Evolutionary conservation across 2,113 vertebrate genomes (phyloP).

Genomic region (Prionailurus viverrinus): DNA sequence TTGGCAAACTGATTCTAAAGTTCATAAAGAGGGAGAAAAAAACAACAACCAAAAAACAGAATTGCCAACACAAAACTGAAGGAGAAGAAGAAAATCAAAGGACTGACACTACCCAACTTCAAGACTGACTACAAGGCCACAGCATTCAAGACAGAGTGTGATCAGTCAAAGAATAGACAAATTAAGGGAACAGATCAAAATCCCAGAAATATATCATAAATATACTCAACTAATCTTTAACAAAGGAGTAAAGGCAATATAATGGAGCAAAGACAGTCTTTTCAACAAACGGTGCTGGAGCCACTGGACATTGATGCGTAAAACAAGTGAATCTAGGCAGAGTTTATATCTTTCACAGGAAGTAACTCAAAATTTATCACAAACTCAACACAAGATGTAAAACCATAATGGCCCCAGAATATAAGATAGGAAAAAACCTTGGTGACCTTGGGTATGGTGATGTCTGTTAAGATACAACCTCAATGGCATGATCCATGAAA

Average conservation of each 20-base stretch:
- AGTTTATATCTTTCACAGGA: not conserved
- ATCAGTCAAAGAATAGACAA: not conserved
- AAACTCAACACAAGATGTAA: not conserved
- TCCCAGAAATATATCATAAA: not conserved
- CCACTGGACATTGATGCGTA: not conserved
- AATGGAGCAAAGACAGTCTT: not conserved
- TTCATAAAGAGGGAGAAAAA: not conserved
- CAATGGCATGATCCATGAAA: not conserved
- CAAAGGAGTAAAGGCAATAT: not conserved
- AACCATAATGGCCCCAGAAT: not conserved
- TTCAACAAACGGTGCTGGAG: not conserved
- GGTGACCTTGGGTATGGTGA: not conserved
- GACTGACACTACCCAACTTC: not conserved
- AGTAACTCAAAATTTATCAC: not conserved
- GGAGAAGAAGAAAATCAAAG: not conserved
- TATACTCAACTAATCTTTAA: not conserved
- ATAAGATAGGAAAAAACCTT: not conserved
- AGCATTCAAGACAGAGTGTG: not conserved
- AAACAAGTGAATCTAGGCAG: not conserved
- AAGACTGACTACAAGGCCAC: not conserved
- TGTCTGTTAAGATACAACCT: not conserved
- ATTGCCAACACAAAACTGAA: not conserved
- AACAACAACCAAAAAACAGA: not conserved
- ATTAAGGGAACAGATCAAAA: not conserved
- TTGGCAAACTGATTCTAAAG: not conserved